Conservation (phyloP, 2,888 invertebrate genomes). For the Panopea generosa region DNA sequence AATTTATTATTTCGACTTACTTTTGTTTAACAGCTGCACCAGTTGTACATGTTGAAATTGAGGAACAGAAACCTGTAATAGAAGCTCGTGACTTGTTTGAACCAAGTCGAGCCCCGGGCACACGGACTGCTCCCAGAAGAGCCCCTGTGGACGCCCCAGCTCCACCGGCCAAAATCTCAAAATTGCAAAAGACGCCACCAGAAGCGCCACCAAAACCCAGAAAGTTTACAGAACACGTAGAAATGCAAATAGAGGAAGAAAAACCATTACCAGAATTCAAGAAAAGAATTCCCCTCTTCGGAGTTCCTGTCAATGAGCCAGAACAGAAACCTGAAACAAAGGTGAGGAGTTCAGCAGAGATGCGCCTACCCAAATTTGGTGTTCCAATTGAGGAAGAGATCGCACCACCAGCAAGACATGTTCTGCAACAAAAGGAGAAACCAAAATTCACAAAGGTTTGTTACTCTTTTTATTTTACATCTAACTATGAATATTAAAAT, state of each 20-base stretch:
- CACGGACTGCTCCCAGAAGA: conserved; percentile 59
- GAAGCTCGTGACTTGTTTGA: conserved; percentile 70
- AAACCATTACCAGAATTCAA: conserved; percentile 72
- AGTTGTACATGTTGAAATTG: conserved; percentile 51
- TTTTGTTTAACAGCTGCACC: no score
- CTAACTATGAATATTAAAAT: no score
- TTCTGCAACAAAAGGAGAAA: conserved; percentile 55
- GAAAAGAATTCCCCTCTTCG: conserved; percentile 73
- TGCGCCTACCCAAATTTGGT: conserved; percentile 71
- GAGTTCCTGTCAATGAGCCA: conserved; percentile 63
- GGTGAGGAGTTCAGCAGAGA: conserved; percentile 58
- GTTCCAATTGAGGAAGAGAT: conserved; percentile 62
- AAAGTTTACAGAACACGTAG: conserved; percentile 72
- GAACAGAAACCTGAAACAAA: conserved; percentile 50
- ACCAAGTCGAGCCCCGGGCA: conserved; percentile 69
- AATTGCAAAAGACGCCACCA: conserved; percentile 71
- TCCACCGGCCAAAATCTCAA: conserved; percentile 71
- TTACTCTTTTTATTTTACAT: no score
- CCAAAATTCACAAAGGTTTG: conserved; percentile 70
- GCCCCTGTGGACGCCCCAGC: conserved; percentile 68
- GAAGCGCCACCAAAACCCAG: conserved; percentile 63
- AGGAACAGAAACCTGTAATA: conserved; percentile 72
- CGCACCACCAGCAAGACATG: conserved; percentile 56
- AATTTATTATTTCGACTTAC: no score
- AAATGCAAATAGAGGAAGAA: conserved; percentile 73